phyloP scores from a whole-genome alignment of 2,888 invertebrate species.

The Zaprionus bogoriensis region DNA sequence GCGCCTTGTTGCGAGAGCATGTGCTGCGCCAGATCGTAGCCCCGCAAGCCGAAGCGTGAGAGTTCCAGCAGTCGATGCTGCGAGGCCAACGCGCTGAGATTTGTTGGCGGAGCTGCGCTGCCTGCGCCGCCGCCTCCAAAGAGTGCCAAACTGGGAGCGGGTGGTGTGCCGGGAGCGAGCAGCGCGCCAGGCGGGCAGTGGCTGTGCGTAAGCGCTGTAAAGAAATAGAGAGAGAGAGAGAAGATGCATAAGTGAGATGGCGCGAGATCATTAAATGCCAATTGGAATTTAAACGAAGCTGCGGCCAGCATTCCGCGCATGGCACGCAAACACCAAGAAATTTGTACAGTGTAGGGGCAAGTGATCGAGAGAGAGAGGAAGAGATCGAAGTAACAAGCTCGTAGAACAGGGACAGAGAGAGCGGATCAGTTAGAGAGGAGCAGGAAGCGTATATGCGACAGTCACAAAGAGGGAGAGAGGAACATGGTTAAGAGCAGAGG shows the following conservation, averaged over 20 bases:
- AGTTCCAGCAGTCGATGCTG: slow-evolving; percentile 92
- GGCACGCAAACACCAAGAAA: slow-evolving; percentile 74
- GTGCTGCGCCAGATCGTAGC: slow-evolving; percentile 95
- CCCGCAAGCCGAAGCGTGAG: slow-evolving; percentile 91
- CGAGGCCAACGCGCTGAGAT: slow-evolving; percentile 88
- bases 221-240: not conserved
- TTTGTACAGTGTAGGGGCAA: slow-evolving; percentile 57
- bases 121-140: slow-evolving; percentile 51
- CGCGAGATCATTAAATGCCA: slow-evolving; percentile 71
- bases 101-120: slow-evolving; percentile 79
- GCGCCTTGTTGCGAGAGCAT: slow-evolving; percentile 96
- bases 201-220: slow-evolving; percentile 61
- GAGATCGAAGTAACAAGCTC: too few species aligned
- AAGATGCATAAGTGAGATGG: slow-evolving; percentile 15
- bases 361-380: not conserved
- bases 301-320: slow-evolving; percentile 79
- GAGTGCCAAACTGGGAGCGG: slow-evolving; percentile 81
- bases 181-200: slow-evolving; percentile 49
- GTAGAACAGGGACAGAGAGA: not conserved
- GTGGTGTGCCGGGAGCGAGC: slow-evolving; percentile 44
- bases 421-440: too few species aligned
- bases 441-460: too few species aligned
- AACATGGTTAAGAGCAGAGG: too few species aligned
- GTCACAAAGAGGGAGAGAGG: too few species aligned
- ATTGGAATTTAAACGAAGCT: slow-evolving; percentile 82